Percentiles rank a stretch among this genome's conserved stretches.
Evolutionary conservation across 2,113 vertebrate genomes (phyloP).

Genomic region (Crotophaga sulcirostris): DNA sequence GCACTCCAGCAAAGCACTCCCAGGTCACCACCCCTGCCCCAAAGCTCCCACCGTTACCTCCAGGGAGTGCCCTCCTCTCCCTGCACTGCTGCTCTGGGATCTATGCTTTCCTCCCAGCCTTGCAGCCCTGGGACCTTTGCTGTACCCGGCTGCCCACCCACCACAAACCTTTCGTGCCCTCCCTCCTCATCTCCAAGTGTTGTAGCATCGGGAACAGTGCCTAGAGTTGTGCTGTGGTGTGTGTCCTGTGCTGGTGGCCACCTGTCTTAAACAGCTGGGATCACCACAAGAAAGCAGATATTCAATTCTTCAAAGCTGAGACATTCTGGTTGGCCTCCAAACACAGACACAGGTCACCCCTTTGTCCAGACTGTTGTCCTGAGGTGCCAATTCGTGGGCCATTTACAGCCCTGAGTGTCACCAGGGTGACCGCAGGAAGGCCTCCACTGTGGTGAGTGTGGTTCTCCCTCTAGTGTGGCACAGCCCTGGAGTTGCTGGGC

Average conservation of each 20-base stretch:
- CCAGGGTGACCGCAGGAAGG: neutral
- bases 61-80: neutral
- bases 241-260: neutral
- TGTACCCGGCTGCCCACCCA: too few species aligned
- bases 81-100: neutral
- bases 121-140: neutral
- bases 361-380: neutral
- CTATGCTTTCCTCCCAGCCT: neutral
- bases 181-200: too few species aligned
- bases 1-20: too few species aligned
- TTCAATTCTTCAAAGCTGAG: neutral
- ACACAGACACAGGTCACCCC: neutral
- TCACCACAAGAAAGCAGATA: neutral
- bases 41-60: neutral
- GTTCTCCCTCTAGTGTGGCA: accelerated
- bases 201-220: neutral
- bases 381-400: too few species aligned
- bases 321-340: neutral
- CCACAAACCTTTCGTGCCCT: neutral
- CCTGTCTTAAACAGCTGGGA: too few species aligned
- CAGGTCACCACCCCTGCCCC: neutral
- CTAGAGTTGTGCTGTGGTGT: neutral
- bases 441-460: neutral
- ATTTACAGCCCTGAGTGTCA: neutral
- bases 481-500: neutral